Evolutionary conservation across 2,888 invertebrate genomes (phyloP).

Genomic region (Mongoloraphidia duomilia): DNA sequence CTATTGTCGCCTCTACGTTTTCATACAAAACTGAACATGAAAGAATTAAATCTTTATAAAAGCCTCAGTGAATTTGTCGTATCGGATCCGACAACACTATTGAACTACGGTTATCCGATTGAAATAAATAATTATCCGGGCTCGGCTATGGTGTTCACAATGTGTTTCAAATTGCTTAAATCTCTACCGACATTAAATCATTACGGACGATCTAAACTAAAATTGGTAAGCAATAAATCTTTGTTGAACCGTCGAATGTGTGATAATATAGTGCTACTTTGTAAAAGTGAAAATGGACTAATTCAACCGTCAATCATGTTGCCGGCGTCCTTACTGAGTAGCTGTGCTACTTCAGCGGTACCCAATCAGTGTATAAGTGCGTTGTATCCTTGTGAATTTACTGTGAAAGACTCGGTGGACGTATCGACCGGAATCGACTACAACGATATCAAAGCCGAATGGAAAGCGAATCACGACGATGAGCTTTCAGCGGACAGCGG

Average conservation of each 20-base stretch:
- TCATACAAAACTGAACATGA: conserved; percentile 29
- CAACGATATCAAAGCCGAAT: neutral
- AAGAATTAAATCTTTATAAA: conserved; percentile 38
- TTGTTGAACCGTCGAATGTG: too few relatives aligned
- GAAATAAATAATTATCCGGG: conserved; percentile 44
- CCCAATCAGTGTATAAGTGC: conserved; percentile 24
- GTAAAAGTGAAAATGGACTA: neutral
- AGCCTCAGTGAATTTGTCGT: conserved; percentile 47
- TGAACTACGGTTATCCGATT: conserved; percentile 57
- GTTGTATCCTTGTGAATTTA: neutral
- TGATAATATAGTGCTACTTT: too few relatives aligned
- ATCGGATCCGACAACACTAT: conserved; percentile 39
- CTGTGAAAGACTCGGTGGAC: neutral
- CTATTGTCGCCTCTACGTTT: conserved; percentile 28
- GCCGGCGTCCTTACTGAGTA: conserved; percentile 33
- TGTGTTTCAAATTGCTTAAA: conserved; percentile 13
- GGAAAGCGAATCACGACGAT: neutral
- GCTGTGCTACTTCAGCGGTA: conserved; percentile 53
- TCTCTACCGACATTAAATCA: conserved; percentile 1
- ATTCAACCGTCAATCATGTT: conserved; percentile 5
- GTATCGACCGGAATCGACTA: neutral
- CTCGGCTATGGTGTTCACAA: conserved; percentile 46
- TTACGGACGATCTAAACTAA: conserved; percentile 6
- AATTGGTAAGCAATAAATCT: neutral
- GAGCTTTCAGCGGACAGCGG: conserved; percentile 5